Evolutionary conservation across 2,888 invertebrate genomes (phyloP), one percentile per base, ranked within the genome.

Genomic region (Ecdyonurus torrentis): DNA sequence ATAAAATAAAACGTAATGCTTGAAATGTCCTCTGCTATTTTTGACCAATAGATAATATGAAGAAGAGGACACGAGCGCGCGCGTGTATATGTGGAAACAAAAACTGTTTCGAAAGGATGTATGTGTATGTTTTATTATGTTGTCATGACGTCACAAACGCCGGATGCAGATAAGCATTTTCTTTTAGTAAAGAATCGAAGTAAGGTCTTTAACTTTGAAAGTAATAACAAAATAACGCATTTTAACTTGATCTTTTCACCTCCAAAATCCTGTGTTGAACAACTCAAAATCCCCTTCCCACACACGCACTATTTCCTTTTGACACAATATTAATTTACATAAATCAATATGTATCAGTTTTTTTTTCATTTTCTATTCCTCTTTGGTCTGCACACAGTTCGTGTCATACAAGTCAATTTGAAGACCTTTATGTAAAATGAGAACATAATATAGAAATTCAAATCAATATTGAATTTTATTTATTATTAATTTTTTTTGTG

Each of bases 101-200:
- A n/a, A 15, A 5, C 15, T 5, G 37, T 37, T 37, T 37, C 37
- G 37, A 37, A 37, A 37, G 37, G 37, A 37, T 37, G 37, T 37
- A 37, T 15, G 15, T 37, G 37, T 37, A 37, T 37, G 37, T 37
- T 37, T 37, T 37, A 37, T 37, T 37, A 37, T 37, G 37, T 37
- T 37, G 37, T 37, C 37, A 37, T 37, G 37, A 37, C 37, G 37
- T 37, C 37, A 55, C 55, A 55, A 55, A 55, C 22, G 55, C 55
- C 55, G 55, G 55, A 55, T 55, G 55, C 55, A 55, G 55, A 55
- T 55, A 55, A 55, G 55, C 55, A 37, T 37, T n/a, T n/a, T 37
- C 37, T 15, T 37, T 15, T 10, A 37, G 37, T 15, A 10, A 37
- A 37, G 37, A 37, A 15, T 37, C 37, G 37, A 37, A 37, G 37